Evolutionary conservation across 2,888 invertebrate species (phyloP).

Genomic region (Homarus gammarus): DNA sequence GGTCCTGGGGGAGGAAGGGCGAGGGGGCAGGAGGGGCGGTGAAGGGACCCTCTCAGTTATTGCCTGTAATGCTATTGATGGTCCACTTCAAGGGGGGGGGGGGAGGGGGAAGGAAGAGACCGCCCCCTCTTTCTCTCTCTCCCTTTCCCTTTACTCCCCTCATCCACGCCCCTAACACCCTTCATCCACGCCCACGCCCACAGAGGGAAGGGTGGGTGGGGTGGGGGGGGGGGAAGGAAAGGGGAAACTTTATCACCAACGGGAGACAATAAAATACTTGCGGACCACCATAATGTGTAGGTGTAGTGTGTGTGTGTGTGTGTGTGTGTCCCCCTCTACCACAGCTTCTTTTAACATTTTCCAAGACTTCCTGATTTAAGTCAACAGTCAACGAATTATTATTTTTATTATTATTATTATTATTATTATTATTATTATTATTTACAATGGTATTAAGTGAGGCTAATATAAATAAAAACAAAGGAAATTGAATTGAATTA

Average conservation of each 20-base stretch:
- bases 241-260: conserved; percentile 49
- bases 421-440: too few species aligned
- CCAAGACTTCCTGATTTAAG: too few species aligned
- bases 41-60: conserved; percentile 54
- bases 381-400: too few species aligned
- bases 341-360: too few species aligned
- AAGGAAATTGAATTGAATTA: too few species aligned
- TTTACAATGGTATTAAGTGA: too few species aligned
- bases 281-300: conserved; percentile 39
- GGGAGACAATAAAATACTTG: conserved; percentile 54
- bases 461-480: too few species aligned
- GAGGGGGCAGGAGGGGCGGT: background rate
- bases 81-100: conserved; percentile 48
- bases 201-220: background rate
- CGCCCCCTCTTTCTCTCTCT: conserved; percentile 41
- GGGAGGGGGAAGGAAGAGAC: too few species aligned
- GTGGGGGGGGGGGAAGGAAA: background rate
- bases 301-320: background rate
- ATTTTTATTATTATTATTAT: background rate
- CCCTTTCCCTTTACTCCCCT: conserved; percentile 1
- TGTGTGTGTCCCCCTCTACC: too few species aligned
- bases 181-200: conserved; percentile 48
- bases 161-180: conserved; percentile 19
- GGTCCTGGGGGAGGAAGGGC: too few species aligned
- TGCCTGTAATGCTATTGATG: conserved; percentile 66